These are phyloP conservation scores for Phrixothrix hirtus DNA, from an alignment of 2,888 invertebrate genomes.

Conservation along the genomic window DNA sequence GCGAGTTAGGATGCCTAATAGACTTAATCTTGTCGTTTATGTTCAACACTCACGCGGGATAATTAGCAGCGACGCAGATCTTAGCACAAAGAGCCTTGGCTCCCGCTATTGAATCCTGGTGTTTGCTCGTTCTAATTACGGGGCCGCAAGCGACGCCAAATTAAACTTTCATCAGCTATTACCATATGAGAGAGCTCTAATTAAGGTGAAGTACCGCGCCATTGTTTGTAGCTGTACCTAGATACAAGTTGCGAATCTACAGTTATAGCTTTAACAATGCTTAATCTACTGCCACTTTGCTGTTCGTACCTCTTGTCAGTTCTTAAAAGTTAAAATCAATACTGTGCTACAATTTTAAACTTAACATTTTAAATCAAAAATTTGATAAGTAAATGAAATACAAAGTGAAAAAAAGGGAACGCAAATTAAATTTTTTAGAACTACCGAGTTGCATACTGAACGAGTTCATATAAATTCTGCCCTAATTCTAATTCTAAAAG, in stretches of 20 bases:
- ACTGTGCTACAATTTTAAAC: too few relatives aligned
- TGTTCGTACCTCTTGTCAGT: too few relatives aligned
- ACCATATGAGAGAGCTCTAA: slow-evolving; percentile 58
- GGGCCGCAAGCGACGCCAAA: slow-evolving; percentile 56
- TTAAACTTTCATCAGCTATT: slow-evolving; percentile 59
- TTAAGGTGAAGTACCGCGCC: slow-evolving; percentile 53
- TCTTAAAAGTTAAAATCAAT: too few relatives aligned
- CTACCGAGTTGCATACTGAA: too few relatives aligned
- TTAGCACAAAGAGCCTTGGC: slow-evolving; percentile 48
- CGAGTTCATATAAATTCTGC: too few relatives aligned
- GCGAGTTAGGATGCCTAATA: slow-evolving; percentile 57
- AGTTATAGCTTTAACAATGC: slow-evolving; percentile 11
- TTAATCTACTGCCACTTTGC: too few relatives aligned
- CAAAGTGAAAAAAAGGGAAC: too few relatives aligned
- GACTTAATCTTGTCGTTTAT: slow-evolving; percentile 58
- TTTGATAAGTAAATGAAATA: too few relatives aligned
- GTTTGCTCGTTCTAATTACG: slow-evolving; percentile 57
- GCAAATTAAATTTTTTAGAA: too few relatives aligned
- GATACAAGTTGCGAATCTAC: slow-evolving; percentile 25
- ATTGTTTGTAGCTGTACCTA: slow-evolving; percentile 45
- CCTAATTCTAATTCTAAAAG: too few relatives aligned
- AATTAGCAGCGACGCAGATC: slow-evolving; percentile 55
- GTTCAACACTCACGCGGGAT: slow-evolving; percentile 57
- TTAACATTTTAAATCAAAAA: too few relatives aligned
- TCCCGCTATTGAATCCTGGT: slow-evolving; percentile 53